Evolutionary conservation across 2,888 invertebrate genomes (phyloP).

Genomic region (Rotaria magnacalcarata): DNA sequence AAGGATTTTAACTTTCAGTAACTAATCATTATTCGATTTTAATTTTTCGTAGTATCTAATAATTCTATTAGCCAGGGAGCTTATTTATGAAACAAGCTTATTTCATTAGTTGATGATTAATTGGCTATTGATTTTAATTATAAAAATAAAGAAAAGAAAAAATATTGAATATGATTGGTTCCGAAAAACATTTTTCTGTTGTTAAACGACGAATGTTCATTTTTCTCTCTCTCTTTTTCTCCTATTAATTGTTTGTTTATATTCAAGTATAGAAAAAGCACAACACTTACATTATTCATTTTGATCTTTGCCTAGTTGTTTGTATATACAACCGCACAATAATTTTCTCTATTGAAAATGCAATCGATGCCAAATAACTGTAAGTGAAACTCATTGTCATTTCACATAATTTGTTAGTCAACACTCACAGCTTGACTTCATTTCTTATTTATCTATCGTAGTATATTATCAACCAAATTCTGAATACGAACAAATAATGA

Average conservation of each 20-base stretch:
- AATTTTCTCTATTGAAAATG: not conserved
- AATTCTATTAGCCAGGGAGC: not conserved
- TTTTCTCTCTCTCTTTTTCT: not conserved
- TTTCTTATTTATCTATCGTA: not conserved
- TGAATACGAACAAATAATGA: not conserved
- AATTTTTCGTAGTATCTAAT: not conserved
- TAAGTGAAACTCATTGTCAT: not conserved
- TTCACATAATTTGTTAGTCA: not conserved
- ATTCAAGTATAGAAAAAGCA: not conserved
- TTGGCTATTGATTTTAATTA: conserved; percentile 4
- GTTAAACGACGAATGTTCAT: not conserved
- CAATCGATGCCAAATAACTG: not conserved
- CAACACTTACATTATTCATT: not conserved
- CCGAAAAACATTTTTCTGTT: not conserved
- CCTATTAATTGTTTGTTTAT: conserved; percentile 11
- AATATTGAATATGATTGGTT: not conserved
- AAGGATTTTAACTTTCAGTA: not conserved
- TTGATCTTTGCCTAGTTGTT: conserved; percentile 3
- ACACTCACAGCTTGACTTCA: not conserved
- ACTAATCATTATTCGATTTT: not conserved
- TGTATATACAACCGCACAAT: not conserved
- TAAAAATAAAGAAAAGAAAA: not conserved
- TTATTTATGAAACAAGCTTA: not conserved
- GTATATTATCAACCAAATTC: not conserved
- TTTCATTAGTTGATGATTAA: conserved; percentile 2